Evolutionary conservation across 2,888 invertebrate genomes (phyloP).

Genomic region (Cheilosia vernalis): DNA sequence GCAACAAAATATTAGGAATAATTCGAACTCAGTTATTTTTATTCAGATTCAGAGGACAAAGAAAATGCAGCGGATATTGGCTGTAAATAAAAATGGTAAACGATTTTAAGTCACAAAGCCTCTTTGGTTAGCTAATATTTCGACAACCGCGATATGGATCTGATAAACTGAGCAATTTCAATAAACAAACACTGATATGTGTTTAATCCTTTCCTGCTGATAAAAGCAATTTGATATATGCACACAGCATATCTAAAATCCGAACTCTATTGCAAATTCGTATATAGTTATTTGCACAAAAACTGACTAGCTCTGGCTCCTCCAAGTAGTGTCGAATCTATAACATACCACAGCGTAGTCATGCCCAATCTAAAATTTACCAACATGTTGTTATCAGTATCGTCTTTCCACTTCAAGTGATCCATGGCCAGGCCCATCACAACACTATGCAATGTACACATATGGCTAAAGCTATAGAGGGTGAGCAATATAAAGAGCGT

Average conservation of each 20-base stretch:
- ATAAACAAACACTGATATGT: constrained; percentile 37
- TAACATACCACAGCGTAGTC: not conserved
- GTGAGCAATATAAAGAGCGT: constrained; percentile 47
- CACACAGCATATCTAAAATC: constrained; percentile 35
- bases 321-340: constrained; percentile 53
- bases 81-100: too few relatives aligned
- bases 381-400: constrained; percentile 54
- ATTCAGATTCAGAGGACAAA: too few relatives aligned
- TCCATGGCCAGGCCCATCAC: constrained; percentile 65
- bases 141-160: not conserved
- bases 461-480: constrained; percentile 4
- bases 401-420: constrained; percentile 65
- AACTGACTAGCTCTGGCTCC: not conserved
- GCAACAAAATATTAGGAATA: too few relatives aligned
- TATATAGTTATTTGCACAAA: constrained; percentile 41
- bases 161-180: constrained; percentile 39
- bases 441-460: constrained; percentile 16
- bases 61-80: too few relatives aligned
- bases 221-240: constrained; percentile 27
- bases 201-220: constrained; percentile 51
- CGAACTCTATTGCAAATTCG: constrained; percentile 28
- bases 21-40: too few relatives aligned
- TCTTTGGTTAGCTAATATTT: not conserved
- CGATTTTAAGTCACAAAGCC: not conserved
- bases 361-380: constrained; percentile 2